These are phyloP conservation scores for Linnaemya vulpina DNA, from an alignment of 2,888 invertebrate species.

Conservation along the genomic window DNA sequence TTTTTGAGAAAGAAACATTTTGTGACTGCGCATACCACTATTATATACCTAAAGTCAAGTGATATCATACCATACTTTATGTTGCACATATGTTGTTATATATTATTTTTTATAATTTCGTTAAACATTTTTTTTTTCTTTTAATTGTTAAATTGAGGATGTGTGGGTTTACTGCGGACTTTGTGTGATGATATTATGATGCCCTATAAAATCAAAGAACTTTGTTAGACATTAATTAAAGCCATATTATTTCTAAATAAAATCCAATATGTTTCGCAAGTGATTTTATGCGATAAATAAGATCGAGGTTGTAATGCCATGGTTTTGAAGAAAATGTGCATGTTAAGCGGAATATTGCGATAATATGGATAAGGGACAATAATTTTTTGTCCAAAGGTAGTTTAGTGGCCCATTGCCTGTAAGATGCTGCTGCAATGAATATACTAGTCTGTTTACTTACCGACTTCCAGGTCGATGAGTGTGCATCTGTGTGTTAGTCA, in stretches of 20 bases:
- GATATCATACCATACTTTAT: too few species aligned
- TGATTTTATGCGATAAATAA: constrained; percentile 34
- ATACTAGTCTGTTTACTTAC: constrained; percentile 82
- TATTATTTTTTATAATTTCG: too few species aligned
- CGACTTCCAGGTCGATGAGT: constrained; percentile 89
- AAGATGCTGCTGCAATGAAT: constrained; percentile 55
- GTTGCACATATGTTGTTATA: too few species aligned
- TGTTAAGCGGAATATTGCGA: neutral
- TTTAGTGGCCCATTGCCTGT: constrained; percentile 42
- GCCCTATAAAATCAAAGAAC: constrained; percentile 66
- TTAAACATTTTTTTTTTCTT: too few species aligned
- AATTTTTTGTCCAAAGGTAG: constrained; percentile 16
- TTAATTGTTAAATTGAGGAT: too few species aligned
- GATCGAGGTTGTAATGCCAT: constrained; percentile 31
- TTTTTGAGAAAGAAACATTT: too few species aligned
- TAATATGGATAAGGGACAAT: constrained; percentile 5
- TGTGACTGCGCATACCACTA: too few species aligned
- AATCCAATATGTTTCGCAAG: constrained; percentile 61
- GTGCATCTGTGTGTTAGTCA: constrained; percentile 83
- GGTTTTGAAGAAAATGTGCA: constrained; percentile 18
- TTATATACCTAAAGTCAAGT: too few species aligned
- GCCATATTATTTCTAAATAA: constrained; percentile 59
- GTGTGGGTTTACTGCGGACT: neutral
- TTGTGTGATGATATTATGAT: constrained; percentile 26
- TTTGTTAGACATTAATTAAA: constrained; percentile 65